Conservation (phyloP, 2,113 vertebrate genomes). For the Oreotrochilus melanogaster region DNA sequence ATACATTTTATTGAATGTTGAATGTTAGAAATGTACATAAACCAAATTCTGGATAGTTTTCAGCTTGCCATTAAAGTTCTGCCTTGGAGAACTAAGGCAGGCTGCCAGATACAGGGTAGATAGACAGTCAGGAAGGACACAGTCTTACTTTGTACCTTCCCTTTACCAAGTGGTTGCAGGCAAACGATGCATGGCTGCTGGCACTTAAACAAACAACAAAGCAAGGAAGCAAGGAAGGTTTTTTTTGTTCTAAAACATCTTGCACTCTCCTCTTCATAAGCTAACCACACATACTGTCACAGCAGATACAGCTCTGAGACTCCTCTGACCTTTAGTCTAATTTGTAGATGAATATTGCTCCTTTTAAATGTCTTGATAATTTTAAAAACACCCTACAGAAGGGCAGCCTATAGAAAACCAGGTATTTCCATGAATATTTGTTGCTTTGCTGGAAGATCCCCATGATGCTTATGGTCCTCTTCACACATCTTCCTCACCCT, state of each 20-base stretch:
- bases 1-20: conserved; percentile 17
- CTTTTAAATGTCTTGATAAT: not conserved
- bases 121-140: not conserved
- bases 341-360: not conserved
- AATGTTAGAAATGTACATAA: conserved; percentile 20
- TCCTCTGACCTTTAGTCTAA: not conserved
- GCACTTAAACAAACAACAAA: not conserved
- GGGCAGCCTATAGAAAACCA: not conserved
- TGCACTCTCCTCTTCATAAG: not conserved
- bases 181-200: not conserved
- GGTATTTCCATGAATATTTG: not conserved
- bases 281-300: not conserved
- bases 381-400: not conserved
- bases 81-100: conserved; percentile 16
- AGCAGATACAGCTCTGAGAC: not conserved
- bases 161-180: not conserved
- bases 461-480: rapidly evolving
- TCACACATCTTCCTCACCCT: not conserved
- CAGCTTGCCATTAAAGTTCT: conserved; percentile 33
- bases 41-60: conserved; percentile 20
- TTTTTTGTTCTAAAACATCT: not conserved
- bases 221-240: not conserved
- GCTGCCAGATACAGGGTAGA: not conserved
- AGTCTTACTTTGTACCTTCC: not conserved
- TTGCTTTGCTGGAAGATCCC: not conserved